These are phyloP conservation scores for Helarctos malayanus DNA, from an alignment of 2,797 vertebrate species.

Conservation along the genomic window DNA sequence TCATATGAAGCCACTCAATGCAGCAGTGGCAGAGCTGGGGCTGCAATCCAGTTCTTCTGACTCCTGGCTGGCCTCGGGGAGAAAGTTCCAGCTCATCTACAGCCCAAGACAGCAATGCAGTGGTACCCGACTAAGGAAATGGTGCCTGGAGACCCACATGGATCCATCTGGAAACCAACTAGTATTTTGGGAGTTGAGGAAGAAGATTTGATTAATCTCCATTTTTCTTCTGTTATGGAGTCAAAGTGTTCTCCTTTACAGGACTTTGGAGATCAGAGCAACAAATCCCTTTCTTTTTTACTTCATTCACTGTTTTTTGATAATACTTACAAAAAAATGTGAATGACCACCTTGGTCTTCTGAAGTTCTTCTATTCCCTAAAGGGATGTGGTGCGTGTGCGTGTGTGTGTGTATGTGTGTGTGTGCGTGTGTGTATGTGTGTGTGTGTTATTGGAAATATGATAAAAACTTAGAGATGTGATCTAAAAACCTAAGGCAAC, in stretches of 20 bases:
- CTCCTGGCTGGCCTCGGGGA: background rate
- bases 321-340: slow-evolving; percentile 3
- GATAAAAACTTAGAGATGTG: background rate
- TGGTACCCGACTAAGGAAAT: background rate
- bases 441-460: background rate
- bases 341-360: background rate
- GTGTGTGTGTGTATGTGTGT: background rate
- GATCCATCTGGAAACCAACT: background rate
- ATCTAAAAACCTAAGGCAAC: background rate
- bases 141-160: accelerated
- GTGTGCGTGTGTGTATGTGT: background rate
- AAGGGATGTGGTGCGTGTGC: background rate
- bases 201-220: background rate
- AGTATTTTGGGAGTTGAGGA: background rate
- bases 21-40: background rate
- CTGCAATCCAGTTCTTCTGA: background rate
- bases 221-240: background rate
- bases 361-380: background rate
- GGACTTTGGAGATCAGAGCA: background rate
- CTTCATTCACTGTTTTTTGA: background rate
- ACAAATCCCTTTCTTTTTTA: background rate
- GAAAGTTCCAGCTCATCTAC: background rate
- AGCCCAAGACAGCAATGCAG: background rate
- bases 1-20: background rate
- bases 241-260: background rate